Conservation (phyloP, 2,113 vertebrate species). For the Chloroceryle aenea region DNA sequence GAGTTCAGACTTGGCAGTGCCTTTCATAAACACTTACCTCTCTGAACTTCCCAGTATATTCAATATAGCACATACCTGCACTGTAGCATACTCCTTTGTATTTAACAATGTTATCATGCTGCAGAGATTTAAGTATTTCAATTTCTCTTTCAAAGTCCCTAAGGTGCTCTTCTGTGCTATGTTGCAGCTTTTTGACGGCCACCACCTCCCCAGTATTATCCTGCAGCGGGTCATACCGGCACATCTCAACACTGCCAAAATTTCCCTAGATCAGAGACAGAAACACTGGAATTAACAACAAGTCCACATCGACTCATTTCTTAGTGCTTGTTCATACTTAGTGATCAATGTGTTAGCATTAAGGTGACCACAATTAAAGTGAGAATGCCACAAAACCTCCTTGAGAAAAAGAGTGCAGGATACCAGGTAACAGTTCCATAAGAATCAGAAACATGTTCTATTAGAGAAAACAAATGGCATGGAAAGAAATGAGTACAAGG, state of each 20-base stretch:
- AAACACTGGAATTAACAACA: not conserved
- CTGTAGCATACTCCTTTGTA: constrained; percentile 99
- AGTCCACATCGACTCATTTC: not conserved
- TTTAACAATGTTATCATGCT: constrained; percentile 97
- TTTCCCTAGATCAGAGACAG: constrained; percentile 83
- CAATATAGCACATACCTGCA: constrained; percentile 81
- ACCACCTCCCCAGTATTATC: constrained; percentile 97
- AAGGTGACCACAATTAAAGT: not conserved
- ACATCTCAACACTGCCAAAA: constrained; percentile 98
- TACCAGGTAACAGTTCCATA: not conserved
- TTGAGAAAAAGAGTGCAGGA: not conserved
- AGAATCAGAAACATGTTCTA: not conserved
- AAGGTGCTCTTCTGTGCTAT: constrained; percentile 93
- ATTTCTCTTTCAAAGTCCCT: constrained; percentile 97
- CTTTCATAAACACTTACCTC: not conserved
- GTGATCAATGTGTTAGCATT: not conserved
- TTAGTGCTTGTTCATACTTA: not conserved
- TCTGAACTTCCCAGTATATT: not conserved
- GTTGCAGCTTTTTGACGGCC: constrained; percentile 96
- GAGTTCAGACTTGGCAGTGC: not conserved
- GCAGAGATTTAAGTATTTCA: constrained; percentile 95
- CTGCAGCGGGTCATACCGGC: constrained; percentile 94
- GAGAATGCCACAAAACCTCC: not conserved
- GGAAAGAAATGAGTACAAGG: not conserved
- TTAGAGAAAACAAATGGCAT: not conserved